These are phyloP conservation scores for Bombylius major DNA, from an alignment of 2,888 invertebrate genomes.

Conservation along the genomic window DNA sequence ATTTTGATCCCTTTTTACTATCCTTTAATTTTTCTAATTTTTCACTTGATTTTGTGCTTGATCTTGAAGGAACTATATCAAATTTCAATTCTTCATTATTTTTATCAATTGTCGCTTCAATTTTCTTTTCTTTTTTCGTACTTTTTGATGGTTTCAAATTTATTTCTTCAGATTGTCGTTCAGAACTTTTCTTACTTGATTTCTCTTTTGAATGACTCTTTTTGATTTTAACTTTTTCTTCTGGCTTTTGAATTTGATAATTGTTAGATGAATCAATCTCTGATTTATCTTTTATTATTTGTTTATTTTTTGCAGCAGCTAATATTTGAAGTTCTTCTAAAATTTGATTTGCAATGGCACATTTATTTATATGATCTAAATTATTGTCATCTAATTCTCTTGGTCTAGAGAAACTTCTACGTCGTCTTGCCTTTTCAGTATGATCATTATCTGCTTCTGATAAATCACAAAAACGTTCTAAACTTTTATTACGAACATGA, in stretches of 20 bases:
- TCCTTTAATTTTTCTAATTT: conserved; percentile 15
- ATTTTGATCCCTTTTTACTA: conserved; percentile 36
- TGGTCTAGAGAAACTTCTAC: conserved; percentile 20
- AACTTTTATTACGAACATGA: conserved; percentile 31
- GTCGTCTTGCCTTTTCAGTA: conserved; percentile 14
- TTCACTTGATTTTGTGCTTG: not conserved
- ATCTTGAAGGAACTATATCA: not conserved
- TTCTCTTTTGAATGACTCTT: too few relatives aligned
- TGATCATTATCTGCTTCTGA: not conserved
- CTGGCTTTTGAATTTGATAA: too few relatives aligned
- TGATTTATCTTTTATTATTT: conserved; percentile 13
- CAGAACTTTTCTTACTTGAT: too few relatives aligned
- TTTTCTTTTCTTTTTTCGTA: not conserved
- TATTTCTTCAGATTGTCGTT: conserved; percentile 19
- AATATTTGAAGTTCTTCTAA: conserved; percentile 30
- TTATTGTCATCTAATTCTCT: conserved; percentile 11
- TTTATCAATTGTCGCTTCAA: conserved; percentile 17
- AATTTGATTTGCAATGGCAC: conserved; percentile 31
- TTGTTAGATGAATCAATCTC: too few relatives aligned
- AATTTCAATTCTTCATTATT: conserved; percentile 20
- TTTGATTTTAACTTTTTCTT: too few relatives aligned
- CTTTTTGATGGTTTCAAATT: conserved; percentile 16
- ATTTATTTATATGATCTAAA: conserved; percentile 19
- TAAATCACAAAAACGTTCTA: conserved; percentile 25
- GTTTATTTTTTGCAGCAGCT: conserved; percentile 25